phyloP scores from a whole-genome alignment of 2,113 vertebrate genomes.

The Scolopax mira region DNA sequence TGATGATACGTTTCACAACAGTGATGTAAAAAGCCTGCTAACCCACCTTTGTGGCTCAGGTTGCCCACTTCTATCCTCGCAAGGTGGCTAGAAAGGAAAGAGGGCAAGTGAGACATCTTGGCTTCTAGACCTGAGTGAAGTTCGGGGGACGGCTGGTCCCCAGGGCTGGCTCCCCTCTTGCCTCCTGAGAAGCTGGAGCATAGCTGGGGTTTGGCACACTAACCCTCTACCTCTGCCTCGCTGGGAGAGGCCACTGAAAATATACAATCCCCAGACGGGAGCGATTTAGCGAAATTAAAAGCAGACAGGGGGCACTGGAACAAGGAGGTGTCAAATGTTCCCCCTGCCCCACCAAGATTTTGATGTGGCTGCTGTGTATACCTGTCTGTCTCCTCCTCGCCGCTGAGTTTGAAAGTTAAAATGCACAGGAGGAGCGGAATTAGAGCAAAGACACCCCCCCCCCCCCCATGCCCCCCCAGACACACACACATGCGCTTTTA shows the following conservation, averaged over 20 bases:
- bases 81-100: neutral
- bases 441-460: neutral
- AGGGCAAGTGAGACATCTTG: neutral
- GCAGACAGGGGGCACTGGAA: slow-evolving; percentile 71
- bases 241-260: slow-evolving; percentile 77
- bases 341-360: slow-evolving; percentile 67
- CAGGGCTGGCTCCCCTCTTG: neutral
- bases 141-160: neutral
- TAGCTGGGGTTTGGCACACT: slow-evolving; percentile 64
- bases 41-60: neutral
- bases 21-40: neutral
- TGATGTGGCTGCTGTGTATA: slow-evolving; percentile 73
- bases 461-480: neutral
- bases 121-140: neutral
- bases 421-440: slow-evolving; percentile 56
- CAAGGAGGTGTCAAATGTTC: slow-evolving; percentile 78
- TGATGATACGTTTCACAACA: neutral
- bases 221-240: slow-evolving; percentile 60
- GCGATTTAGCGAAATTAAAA: slow-evolving; percentile 82
- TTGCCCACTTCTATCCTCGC: neutral
- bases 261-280: slow-evolving; percentile 82
- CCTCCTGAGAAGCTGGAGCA: slow-evolving; percentile 13
- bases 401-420: slow-evolving; percentile 55
- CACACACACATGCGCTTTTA: slow-evolving; percentile 61
- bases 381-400: slow-evolving; percentile 63